phyloP scores from a whole-genome alignment of 1,140 invertebrate genomes.

The Cydia splendana region DNA sequence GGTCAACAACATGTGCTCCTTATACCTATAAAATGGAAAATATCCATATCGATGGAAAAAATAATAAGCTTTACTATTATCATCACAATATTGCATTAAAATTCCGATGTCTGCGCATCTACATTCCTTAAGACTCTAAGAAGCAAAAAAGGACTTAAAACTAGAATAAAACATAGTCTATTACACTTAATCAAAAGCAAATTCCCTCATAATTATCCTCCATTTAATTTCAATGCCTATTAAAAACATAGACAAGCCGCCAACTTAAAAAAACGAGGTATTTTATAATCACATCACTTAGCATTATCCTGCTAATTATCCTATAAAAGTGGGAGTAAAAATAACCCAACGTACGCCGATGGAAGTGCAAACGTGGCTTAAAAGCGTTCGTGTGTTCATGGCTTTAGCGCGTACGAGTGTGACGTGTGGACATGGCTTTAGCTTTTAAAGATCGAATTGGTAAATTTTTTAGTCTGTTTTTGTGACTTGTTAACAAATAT shows the following conservation, averaged over 20 bases:
- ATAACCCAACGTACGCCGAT: background rate
- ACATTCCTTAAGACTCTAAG: background rate
- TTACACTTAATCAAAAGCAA: background rate
- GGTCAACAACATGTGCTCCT: too few relatives aligned
- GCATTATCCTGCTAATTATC: slow-evolving; percentile 17
- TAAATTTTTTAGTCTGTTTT: background rate
- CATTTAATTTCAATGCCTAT: background rate
- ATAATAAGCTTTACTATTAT: background rate
- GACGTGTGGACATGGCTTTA: background rate
- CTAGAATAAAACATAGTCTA: background rate
- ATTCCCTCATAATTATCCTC: background rate
- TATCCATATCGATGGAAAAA: background rate
- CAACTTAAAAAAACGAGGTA: background rate
- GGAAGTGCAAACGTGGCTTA: slow-evolving; percentile 2
- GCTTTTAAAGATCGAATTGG: background rate
- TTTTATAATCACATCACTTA: slow-evolving; percentile 14
- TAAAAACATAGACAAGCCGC: background rate
- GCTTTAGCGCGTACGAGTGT: background rate
- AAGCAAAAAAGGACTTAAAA: background rate
- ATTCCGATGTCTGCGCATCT: background rate
- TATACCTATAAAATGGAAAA: background rate
- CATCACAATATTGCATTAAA: background rate
- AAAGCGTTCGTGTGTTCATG: slow-evolving; percentile 26
- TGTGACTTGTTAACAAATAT: background rate
- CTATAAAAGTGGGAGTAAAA: slow-evolving; percentile 14